phyloP scores from a whole-genome alignment of 2,797 vertebrate genomes.

The Mormyrus hasselquistii region DNA sequence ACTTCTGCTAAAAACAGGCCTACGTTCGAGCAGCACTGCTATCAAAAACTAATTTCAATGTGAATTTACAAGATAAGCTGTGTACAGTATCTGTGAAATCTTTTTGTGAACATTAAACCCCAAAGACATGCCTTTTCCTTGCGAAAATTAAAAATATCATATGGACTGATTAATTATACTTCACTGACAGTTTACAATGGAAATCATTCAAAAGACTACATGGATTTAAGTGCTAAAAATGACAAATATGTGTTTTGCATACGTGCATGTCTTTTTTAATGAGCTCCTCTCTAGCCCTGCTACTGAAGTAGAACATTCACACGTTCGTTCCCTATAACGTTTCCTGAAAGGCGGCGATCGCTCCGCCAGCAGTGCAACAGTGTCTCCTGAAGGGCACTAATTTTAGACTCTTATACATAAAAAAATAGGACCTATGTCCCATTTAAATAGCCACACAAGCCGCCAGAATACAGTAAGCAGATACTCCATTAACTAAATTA shows the following conservation, averaged over 20 bases:
- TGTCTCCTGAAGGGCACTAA: not conserved
- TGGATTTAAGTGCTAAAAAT: not conserved
- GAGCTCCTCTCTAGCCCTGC: not conserved
- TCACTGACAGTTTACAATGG: not conserved
- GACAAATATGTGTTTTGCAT: not conserved
- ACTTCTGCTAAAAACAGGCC: not conserved
- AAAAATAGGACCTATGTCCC: not conserved
- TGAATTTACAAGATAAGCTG: not conserved
- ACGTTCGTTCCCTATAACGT: not conserved
- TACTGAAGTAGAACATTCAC: not conserved
- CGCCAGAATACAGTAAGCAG: not conserved
- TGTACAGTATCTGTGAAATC: not conserved
- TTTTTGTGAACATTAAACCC: not conserved
- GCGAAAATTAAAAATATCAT: not conserved
- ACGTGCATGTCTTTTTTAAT: not conserved
- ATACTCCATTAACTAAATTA: not conserved
- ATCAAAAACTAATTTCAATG: not conserved
- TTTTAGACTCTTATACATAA: not conserved
- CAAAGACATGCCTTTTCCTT: not conserved
- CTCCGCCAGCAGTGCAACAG: not conserved
- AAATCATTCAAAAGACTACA: not conserved
- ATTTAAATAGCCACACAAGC: not conserved
- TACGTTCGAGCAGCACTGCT: not conserved
- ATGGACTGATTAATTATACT: not conserved
- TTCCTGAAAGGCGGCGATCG: not conserved